Conservation (phyloP, 2,797 vertebrate genomes). For the Pithecia hirsuta region DNA sequence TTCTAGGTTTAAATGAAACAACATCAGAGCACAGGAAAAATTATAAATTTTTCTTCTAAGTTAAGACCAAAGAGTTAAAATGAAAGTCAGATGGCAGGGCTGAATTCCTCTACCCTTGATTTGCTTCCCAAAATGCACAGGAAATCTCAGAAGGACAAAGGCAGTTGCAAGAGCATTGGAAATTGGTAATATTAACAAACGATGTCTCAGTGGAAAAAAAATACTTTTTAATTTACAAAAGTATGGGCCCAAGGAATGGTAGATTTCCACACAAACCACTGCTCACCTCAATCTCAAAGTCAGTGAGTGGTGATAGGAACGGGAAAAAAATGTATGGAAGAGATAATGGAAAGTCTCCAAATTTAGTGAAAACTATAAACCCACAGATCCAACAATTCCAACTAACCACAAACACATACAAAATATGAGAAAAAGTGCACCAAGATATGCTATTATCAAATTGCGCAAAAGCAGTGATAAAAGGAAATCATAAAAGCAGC, state of each 20-base stretch:
- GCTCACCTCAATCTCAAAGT: neutral
- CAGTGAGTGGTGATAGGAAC: accelerated
- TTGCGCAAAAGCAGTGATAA: neutral
- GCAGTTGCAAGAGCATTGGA: neutral
- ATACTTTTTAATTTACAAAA: neutral
- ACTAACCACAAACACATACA: neutral
- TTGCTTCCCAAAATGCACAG: neutral
- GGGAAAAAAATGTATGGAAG: neutral
- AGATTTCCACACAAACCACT: neutral
- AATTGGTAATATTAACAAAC: neutral
- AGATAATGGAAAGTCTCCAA: neutral
- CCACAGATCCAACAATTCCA: neutral
- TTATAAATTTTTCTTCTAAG: neutral
- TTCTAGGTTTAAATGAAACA: slow-evolving; percentile 28
- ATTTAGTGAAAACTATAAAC: slow-evolving; percentile 29
- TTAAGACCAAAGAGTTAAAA: slow-evolving; percentile 31
- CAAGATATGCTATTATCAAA: neutral
- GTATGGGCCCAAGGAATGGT: neutral
- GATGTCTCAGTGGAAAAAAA: neutral
- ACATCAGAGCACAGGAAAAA: neutral
- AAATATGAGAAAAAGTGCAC: neutral
- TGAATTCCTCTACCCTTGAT: neutral
- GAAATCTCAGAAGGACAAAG: neutral
- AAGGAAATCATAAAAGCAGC: neutral
- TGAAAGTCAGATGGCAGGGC: neutral